These are phyloP conservation scores for Stenichneumon culpator DNA, from an alignment of 2,888 invertebrate species.

Conservation along the genomic window DNA sequence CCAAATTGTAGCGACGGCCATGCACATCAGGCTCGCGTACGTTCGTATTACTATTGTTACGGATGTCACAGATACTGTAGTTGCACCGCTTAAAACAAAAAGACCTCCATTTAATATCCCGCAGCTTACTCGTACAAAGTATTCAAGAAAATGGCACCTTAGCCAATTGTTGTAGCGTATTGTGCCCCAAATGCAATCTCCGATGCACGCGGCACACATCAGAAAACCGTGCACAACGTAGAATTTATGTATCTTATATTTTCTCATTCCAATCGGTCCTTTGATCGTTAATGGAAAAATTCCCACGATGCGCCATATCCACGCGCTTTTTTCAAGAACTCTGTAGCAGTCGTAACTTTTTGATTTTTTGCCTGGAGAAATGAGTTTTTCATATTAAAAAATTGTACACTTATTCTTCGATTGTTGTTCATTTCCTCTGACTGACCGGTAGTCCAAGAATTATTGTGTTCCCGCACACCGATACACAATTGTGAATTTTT, in stretches of 20 bases:
- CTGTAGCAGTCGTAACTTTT: constrained; percentile 40
- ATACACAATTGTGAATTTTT: neutral
- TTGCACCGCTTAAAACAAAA: neutral
- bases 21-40: constrained; percentile 32
- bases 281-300: constrained; percentile 59
- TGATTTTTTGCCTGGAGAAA: neutral
- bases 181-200: constrained; percentile 7
- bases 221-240: constrained; percentile 29
- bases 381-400: neutral
- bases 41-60: constrained; percentile 18
- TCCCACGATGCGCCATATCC: constrained; percentile 59
- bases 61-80: neutral
- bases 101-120: neutral
- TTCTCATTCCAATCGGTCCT: constrained; percentile 11
- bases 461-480: neutral
- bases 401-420: neutral
- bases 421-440: neutral
- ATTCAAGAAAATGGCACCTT: neutral
- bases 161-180: neutral
- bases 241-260: constrained; percentile 43
- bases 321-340: constrained; percentile 44
- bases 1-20: constrained; percentile 23
- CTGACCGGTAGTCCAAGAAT: constrained; percentile 16
- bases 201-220: neutral
- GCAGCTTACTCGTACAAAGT: neutral